Percentiles rank a stretch among this genome's conserved stretches.
These are phyloP conservation scores for Euura saliciscinereae DNA, from an alignment of 1,140 invertebrate genomes.

Conservation along the genomic window DNA sequence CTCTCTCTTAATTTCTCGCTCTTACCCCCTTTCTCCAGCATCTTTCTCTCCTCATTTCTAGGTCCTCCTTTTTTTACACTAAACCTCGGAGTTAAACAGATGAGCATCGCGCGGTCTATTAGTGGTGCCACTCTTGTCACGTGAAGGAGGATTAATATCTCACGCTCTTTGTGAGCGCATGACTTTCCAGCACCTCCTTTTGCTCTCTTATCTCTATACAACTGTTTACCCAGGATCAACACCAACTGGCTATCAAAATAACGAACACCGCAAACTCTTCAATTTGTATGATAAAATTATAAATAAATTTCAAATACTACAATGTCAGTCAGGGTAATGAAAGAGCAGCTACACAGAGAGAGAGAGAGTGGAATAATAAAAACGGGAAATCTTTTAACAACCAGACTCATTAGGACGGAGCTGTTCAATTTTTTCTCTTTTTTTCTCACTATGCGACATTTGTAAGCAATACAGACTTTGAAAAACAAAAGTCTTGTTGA, in stretches of 20 bases:
- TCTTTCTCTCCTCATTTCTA: slow-evolving; percentile 16
- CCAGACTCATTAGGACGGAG: slow-evolving; percentile 58
- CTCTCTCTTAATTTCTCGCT: slow-evolving; percentile 29
- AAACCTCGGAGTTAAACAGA: slow-evolving; percentile 37
- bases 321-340: slow-evolving; percentile 32
- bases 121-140: slow-evolving; percentile 46
- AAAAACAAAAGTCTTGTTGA: slow-evolving; percentile 54
- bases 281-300: too few relatives aligned
- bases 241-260: too few relatives aligned
- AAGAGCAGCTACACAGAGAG: too few relatives aligned
- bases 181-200: background rate
- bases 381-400: slow-evolving; percentile 55
- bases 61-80: slow-evolving; percentile 17
- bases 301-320: slow-evolving; percentile 10
- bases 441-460: slow-evolving; percentile 59
- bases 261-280: too few relatives aligned
- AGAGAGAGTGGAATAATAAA: too few relatives aligned
- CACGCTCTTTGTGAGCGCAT: slow-evolving; percentile 12
- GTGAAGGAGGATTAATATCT: slow-evolving; percentile 51
- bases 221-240: background rate
- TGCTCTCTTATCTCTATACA: background rate
- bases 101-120: slow-evolving; percentile 54
- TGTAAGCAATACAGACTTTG: slow-evolving; percentile 62
- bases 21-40: slow-evolving; percentile 29
- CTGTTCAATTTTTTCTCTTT: slow-evolving; percentile 52